phyloP scores from a whole-genome alignment of 2,113 vertebrate genomes.

The Shinisaurus crocodilurus region DNA sequence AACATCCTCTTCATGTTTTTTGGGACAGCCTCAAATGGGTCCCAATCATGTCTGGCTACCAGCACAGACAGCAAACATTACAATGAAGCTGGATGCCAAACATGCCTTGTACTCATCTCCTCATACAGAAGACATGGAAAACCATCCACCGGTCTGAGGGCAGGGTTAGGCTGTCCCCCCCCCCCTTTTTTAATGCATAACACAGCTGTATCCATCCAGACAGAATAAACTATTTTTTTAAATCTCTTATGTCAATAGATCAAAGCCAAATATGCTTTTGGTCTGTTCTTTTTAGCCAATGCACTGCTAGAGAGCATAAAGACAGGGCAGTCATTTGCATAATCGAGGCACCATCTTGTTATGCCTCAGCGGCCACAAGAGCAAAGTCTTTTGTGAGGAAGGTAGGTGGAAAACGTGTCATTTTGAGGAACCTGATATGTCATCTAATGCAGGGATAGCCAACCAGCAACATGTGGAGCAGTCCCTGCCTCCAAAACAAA shows the following conservation, averaged over 20 bases:
- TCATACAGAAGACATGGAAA: constrained; percentile 8
- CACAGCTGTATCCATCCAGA: constrained; percentile 12
- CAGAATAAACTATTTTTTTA: neutral
- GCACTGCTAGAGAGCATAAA: neutral
- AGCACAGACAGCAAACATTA: neutral
- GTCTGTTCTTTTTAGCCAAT: neutral
- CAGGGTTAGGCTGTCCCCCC: rapidly evolving
- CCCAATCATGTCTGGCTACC: neutral
- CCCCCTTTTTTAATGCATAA: neutral
- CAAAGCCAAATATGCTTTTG: rapidly evolving
- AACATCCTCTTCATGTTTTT: neutral
- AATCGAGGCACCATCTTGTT: neutral
- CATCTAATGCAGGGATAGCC: neutral
- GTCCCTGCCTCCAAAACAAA: neutral
- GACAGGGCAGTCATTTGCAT: neutral
- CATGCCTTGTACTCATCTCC: neutral
- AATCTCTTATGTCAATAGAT: neutral
- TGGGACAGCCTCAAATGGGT: rapidly evolving
- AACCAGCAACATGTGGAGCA: neutral
- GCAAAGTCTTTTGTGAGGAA: neutral
- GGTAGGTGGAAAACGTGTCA: neutral
- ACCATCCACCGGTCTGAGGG: neutral
- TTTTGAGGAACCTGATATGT: neutral
- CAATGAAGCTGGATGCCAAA: neutral
- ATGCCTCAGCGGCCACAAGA: neutral